A percentile compares a stretch with the other conserved stretches of the same genome.
phyloP scores from a whole-genome alignment of 2,888 invertebrate genomes.

The Parnassius apollo region DNA sequence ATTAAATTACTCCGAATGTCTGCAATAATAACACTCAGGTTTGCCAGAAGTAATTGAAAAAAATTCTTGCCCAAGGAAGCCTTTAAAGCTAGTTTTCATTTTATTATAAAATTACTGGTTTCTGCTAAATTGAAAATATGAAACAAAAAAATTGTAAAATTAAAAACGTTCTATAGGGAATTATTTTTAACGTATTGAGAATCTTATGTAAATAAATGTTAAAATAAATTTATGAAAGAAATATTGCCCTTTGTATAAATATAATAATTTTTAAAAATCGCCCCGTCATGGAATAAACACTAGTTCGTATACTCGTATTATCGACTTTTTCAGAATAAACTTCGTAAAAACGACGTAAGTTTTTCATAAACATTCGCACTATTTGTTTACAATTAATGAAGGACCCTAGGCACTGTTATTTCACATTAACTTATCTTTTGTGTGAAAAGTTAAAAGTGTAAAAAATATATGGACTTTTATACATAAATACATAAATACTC shows the following conservation, averaged over 20 bases:
- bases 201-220: too few relatives aligned
- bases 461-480: not conserved
- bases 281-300: not conserved
- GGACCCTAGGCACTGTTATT: constrained; percentile 9
- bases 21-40: constrained; percentile 41
- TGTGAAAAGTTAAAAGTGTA: not conserved
- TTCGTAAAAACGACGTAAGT: constrained; percentile 10
- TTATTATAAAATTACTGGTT: too few relatives aligned
- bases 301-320: constrained; percentile 2
- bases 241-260: not conserved
- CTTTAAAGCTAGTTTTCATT: too few relatives aligned
- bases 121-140: too few relatives aligned
- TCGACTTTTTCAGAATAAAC: constrained; percentile 17
- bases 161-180: too few relatives aligned
- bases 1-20: constrained; percentile 63
- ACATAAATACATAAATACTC: too few relatives aligned
- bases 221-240: too few relatives aligned
- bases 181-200: too few relatives aligned
- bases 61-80: constrained; percentile 20
- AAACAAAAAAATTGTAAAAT: too few relatives aligned
- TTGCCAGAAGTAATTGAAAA: constrained; percentile 26
- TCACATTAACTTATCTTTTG: not conserved
- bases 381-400: constrained; percentile 13
- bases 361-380: constrained; percentile 13
- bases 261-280: not conserved